Conservation (phyloP, 2,797 vertebrate species). For the Antrozous pallidus region DNA sequence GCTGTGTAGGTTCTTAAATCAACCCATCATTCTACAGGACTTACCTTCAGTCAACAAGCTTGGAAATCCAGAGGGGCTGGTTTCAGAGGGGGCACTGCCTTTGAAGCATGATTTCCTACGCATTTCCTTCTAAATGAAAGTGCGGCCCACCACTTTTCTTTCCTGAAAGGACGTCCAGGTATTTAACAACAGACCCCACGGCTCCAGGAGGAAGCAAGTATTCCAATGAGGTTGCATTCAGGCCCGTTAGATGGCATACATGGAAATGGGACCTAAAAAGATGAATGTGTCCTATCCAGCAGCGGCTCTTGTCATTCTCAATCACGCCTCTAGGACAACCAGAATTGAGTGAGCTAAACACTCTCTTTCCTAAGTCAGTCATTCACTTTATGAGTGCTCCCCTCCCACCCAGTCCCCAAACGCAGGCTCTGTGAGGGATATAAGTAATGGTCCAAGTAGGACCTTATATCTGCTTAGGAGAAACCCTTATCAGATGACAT, state of each 20-base stretch:
- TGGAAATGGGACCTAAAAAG: neutral
- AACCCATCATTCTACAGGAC: neutral
- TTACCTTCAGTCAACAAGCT: neutral
- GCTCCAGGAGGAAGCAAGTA: neutral
- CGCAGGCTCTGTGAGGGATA: rapidly evolving
- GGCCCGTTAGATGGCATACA: neutral
- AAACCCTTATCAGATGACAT: neutral
- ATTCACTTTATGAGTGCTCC: neutral
- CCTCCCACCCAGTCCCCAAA: neutral
- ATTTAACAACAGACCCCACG: neutral
- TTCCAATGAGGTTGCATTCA: neutral
- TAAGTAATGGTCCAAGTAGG: no score
- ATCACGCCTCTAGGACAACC: neutral
- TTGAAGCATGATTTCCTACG: neutral
- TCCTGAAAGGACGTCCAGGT: neutral
- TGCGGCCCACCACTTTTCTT: neutral
- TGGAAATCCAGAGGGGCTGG: neutral
- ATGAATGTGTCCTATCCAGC: rapidly evolving
- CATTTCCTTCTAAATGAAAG: neutral
- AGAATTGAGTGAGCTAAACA: neutral
- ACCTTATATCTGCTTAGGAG: neutral
- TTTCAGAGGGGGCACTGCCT: neutral
- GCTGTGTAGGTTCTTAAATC: neutral
- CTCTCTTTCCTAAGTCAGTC: neutral
- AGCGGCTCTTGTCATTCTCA: neutral